A percentile compares a stretch with the other conserved stretches of the same genome.
Evolutionary conservation across 2,888 invertebrate species (phyloP).

Genomic region (Folsomia candida): DNA sequence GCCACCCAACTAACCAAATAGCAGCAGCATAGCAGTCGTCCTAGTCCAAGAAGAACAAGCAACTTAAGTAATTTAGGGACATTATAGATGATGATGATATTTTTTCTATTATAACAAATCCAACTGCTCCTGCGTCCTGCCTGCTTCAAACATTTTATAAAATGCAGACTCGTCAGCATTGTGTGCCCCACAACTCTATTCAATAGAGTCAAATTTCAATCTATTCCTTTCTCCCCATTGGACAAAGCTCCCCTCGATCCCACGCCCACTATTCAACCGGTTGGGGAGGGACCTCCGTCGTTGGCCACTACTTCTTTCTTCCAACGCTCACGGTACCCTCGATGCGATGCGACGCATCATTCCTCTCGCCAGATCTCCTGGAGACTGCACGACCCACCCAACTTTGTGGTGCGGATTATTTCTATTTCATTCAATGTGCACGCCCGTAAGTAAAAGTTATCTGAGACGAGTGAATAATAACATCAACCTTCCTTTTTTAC

Average conservation of each 20-base stretch:
- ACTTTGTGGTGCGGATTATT: neutral
- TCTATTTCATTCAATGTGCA: neutral
- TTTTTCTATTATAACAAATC: neutral
- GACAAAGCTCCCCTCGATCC: neutral
- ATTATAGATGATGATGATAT: neutral
- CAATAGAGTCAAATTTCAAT: neutral
- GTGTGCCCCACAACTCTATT: neutral
- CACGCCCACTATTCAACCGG: neutral
- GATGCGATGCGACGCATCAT: no score
- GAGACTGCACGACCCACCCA: neutral
- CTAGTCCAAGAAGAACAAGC: neutral
- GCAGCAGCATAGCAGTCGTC: neutral
- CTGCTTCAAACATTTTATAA: neutral
- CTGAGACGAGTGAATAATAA: neutral
- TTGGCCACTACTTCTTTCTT: neutral
- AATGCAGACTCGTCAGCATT: neutral
- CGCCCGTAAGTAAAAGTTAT: neutral
- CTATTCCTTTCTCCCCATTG: neutral
- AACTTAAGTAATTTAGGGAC: neutral
- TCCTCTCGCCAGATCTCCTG: no score
- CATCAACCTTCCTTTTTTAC: neutral
- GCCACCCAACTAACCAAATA: no score
- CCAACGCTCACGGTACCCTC: neutral
- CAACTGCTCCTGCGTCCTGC: neutral
- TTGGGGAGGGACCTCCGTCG: neutral